Evolutionary conservation across 1,140 invertebrate species (phyloP).

Genomic region (Drosophila sp.): DNA sequence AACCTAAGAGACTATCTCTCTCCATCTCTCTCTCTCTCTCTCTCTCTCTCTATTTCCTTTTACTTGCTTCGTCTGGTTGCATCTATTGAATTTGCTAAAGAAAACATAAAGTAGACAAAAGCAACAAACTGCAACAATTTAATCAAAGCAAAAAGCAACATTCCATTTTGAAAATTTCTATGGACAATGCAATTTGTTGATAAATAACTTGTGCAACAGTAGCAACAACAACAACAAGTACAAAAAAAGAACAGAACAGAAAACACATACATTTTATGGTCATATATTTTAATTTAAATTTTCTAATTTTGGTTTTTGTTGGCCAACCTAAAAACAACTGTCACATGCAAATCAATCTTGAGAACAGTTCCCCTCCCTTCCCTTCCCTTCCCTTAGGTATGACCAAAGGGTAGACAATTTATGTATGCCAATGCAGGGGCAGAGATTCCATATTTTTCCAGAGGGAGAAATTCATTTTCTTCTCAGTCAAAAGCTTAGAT

Average conservation of each 20-base stretch:
- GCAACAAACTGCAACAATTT: slow-evolving; percentile 28
- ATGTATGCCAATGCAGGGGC: slow-evolving; percentile 57
- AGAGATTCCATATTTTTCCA: neutral
- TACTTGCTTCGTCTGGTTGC: slow-evolving; percentile 6
- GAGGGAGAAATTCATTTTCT: neutral
- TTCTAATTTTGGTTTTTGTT: slow-evolving; percentile 59
- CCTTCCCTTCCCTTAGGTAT: neutral
- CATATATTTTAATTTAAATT: slow-evolving; percentile 67
- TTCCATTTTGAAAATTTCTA: slow-evolving; percentile 42
- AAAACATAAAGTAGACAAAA: slow-evolving; percentile 28
- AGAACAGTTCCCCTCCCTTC: neutral
- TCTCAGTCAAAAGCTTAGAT: too few relatives aligned
- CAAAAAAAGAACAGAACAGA: slow-evolving; percentile 37
- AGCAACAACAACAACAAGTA: slow-evolving; percentile 29
- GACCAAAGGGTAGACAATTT: slow-evolving; percentile 61
- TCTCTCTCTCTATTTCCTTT: neutral
- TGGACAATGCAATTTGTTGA: slow-evolving; percentile 39
- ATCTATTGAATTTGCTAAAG: slow-evolving; percentile 51
- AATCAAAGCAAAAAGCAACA: slow-evolving; percentile 31
- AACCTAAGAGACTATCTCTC: neutral
- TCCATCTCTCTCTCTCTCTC: neutral
- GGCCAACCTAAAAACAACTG: slow-evolving; percentile 52
- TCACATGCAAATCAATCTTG: slow-evolving; percentile 80
- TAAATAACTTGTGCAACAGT: slow-evolving; percentile 51
- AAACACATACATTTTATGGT: slow-evolving; percentile 52